These are phyloP conservation scores for Smittia aterrima DNA, from an alignment of 2,888 invertebrate genomes.

Conservation along the genomic window DNA sequence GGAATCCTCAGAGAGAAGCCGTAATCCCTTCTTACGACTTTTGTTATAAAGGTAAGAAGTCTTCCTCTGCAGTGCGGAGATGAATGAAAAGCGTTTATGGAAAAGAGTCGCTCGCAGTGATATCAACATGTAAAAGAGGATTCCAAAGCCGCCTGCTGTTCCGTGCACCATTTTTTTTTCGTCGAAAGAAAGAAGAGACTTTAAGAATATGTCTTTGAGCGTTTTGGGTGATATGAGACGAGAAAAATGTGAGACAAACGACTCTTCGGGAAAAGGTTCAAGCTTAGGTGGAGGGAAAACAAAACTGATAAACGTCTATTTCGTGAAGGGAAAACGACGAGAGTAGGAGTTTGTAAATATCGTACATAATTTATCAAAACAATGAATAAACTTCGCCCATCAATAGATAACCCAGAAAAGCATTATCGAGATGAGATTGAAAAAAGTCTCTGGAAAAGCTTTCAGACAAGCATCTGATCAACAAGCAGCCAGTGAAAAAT, in stretches of 20 bases:
- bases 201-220: background rate
- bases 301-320: background rate
- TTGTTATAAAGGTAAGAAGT: background rate
- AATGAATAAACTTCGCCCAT: conserved; percentile 25
- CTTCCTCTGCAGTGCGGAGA: background rate
- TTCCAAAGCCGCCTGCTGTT: background rate
- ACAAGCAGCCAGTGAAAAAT: too few relatives aligned
- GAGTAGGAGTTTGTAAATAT: background rate
- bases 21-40: background rate
- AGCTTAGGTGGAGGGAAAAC: background rate
- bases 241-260: background rate
- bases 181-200: background rate
- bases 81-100: background rate
- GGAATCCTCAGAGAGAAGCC: background rate
- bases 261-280: too few relatives aligned
- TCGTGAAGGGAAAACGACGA: background rate
- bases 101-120: background rate
- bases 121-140: background rate
- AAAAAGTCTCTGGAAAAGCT: background rate
- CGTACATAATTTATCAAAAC: conserved; percentile 31
- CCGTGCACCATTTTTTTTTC: too few relatives aligned
- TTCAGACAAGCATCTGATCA: too few relatives aligned
- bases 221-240: background rate
- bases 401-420: background rate
- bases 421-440: conserved; percentile 8